These are phyloP conservation scores for Macrosoma leucophasiata DNA, from an alignment of 2,888 invertebrate genomes.

Conservation along the genomic window DNA sequence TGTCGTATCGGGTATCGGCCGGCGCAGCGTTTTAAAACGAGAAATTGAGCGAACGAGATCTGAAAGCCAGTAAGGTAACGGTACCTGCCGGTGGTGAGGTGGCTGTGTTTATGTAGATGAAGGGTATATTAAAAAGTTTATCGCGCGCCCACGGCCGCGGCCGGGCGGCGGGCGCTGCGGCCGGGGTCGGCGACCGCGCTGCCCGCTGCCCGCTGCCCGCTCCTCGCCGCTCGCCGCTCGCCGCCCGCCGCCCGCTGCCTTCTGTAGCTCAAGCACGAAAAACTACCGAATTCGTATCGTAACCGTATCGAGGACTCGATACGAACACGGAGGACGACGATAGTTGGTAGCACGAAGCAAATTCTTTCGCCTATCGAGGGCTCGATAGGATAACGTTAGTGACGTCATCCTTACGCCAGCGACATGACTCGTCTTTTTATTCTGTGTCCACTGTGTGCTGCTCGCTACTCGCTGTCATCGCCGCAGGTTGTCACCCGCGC, in stretches of 20 bases:
- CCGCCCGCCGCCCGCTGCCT: neutral
- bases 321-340: too few species aligned
- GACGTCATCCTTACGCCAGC: too few species aligned
- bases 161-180: slow-evolving; percentile 7
- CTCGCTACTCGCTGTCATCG: slow-evolving; percentile 3
- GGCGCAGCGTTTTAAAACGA: too few species aligned
- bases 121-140: slow-evolving; percentile 13
- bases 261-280: too few species aligned
- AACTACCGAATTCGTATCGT: too few species aligned
- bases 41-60: slow-evolving; percentile 11
- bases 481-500: neutral
- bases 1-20: too few species aligned
- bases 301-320: too few species aligned
- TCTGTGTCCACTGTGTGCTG: neutral
- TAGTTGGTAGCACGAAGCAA: too few species aligned
- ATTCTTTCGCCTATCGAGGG: too few species aligned
- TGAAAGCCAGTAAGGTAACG: slow-evolving; percentile 3
- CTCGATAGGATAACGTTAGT: too few species aligned
- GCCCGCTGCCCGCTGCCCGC: too few species aligned
- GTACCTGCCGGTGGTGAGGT: slow-evolving; percentile 6
- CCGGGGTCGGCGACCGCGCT: neutral
- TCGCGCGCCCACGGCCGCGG: slow-evolving; percentile 8
- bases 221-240: slow-evolving; percentile 2
- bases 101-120: slow-evolving; percentile 13
- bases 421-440: too few species aligned